Evolutionary conservation across 1,140 invertebrate species (phyloP).

Genomic region (Aphelinus atriplicis): DNA sequence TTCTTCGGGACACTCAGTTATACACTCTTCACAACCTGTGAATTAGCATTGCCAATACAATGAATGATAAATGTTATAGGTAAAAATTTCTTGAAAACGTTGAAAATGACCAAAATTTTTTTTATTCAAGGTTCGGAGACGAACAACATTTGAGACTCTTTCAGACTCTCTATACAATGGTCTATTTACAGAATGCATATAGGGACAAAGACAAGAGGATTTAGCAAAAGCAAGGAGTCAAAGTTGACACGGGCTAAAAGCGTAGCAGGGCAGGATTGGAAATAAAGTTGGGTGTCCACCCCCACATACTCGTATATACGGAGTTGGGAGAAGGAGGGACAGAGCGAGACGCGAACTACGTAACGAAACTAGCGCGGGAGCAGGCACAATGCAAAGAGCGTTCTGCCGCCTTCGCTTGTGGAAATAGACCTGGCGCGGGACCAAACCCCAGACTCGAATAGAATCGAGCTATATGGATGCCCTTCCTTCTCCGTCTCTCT

Average conservation of each 20-base stretch:
- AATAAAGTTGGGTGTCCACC: conserved; percentile 24
- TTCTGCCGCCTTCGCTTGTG: conserved; percentile 59
- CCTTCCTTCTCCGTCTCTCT: conserved; percentile 35
- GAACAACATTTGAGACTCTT: too few relatives aligned
- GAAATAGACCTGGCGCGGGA: conserved; percentile 63
- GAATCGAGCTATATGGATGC: conserved; percentile 61
- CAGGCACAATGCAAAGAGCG: conserved; percentile 49
- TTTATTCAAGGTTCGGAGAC: too few relatives aligned
- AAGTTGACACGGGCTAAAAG: neutral
- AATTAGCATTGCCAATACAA: neutral
- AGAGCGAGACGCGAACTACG: conserved; percentile 41
- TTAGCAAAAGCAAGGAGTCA: neutral
- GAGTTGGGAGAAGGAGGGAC: too few relatives aligned
- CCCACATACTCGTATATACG: conserved; percentile 5
- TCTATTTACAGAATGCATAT: too few relatives aligned
- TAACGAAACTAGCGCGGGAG: conserved; percentile 59
- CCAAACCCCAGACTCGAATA: conserved; percentile 61
- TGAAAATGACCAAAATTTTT: too few relatives aligned
- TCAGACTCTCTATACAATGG: too few relatives aligned
- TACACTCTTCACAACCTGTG: neutral
- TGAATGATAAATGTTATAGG: neutral
- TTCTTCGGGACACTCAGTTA: too few relatives aligned
- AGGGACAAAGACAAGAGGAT: too few relatives aligned
- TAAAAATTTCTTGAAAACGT: too few relatives aligned
- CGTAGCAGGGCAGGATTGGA: conserved; percentile 22